These are phyloP conservation scores for Neopelma chrysocephalum DNA, from an alignment of 2,797 vertebrate species.

Conservation along the genomic window DNA sequence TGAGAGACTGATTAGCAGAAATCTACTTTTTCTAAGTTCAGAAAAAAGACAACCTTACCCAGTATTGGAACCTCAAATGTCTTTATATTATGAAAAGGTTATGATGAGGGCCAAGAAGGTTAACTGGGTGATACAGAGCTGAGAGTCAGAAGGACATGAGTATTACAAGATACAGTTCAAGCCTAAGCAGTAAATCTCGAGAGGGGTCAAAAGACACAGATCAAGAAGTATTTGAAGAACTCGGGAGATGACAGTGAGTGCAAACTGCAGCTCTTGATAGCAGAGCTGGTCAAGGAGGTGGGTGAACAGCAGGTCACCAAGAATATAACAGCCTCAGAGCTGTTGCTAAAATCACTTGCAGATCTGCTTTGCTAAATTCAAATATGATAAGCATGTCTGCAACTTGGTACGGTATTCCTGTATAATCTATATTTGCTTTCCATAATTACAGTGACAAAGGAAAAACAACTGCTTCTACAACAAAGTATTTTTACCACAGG, in stretches of 20 bases:
- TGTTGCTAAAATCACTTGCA: background rate
- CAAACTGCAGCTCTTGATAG: background rate
- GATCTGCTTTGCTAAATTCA: background rate
- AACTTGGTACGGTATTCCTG: background rate
- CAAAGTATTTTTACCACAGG: background rate
- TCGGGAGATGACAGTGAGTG: background rate
- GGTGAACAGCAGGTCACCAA: background rate
- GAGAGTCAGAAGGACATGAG: background rate
- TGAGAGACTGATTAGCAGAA: slow-evolving; percentile 30
- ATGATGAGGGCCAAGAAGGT: background rate
- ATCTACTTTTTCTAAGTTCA: background rate
- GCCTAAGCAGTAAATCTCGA: slow-evolving; percentile 2
- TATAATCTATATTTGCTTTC: background rate
- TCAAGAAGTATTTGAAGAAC: slow-evolving; percentile 30
- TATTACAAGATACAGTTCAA: background rate
- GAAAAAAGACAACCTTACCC: background rate
- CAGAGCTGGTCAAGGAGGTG: background rate
- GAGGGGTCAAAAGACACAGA: slow-evolving; percentile 14
- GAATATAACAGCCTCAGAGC: background rate
- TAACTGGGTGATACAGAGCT: background rate
- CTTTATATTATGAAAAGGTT: background rate
- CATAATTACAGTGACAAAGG: background rate
- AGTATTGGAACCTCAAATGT: background rate
- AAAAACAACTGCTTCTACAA: background rate
- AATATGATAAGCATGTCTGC: background rate